Percentiles rank a stretch among this genome's conserved stretches.
Evolutionary conservation across 1,140 invertebrate genomes (phyloP).

Genomic region (Akabosia matsudoensis): DNA sequence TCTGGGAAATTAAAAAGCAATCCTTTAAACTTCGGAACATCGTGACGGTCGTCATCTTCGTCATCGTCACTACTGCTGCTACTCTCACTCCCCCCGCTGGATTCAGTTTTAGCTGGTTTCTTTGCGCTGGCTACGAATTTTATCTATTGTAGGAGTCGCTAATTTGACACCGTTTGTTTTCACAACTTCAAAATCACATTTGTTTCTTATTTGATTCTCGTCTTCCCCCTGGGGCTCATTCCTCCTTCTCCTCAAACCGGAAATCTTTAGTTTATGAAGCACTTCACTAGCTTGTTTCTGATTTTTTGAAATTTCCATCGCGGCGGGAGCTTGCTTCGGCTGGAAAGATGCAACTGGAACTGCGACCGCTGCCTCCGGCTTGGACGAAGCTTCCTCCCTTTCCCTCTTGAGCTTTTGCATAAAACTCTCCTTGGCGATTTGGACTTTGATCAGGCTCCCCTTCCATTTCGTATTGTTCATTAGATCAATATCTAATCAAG

Average conservation of each 20-base stretch:
- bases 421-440: slow-evolving; percentile 37
- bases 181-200: slow-evolving; percentile 4
- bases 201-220: background rate
- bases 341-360: background rate
- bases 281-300: background rate
- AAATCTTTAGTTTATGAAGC: background rate
- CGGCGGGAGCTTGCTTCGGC: background rate
- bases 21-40: slow-evolving; percentile 20
- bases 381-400: no score
- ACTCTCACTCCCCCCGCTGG: background rate
- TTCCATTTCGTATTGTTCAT: slow-evolving; percentile 39
- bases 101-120: background rate
- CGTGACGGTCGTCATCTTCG: background rate
- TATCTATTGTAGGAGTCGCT: background rate
- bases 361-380: no score
- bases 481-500: slow-evolving; percentile 30
- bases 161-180: background rate
- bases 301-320: no score
- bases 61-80: slow-evolving; percentile 1
- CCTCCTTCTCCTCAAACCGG: background rate
- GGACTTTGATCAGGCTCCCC: slow-evolving; percentile 33
- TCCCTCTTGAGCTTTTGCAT: slow-evolving; percentile 30
- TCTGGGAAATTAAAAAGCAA: background rate
- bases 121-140: background rate
- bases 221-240: background rate